Conservation (phyloP, 2,113 vertebrate species). For the Cynocephalus volans region DNA sequence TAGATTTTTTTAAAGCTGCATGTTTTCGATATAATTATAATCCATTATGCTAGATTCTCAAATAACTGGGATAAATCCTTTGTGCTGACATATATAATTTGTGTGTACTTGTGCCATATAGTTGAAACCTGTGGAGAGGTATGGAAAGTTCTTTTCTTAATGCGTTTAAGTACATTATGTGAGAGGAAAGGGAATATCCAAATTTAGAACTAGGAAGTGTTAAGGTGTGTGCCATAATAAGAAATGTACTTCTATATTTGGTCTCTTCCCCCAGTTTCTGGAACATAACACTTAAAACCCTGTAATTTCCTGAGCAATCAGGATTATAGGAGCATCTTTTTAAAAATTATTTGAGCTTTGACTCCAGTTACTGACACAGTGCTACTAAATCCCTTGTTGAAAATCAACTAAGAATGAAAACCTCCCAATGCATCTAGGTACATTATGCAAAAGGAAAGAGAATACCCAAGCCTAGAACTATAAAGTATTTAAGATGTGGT, state of each 20-base stretch:
- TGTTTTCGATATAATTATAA: not conserved
- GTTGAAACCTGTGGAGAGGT: too few species aligned
- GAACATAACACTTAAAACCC: too few species aligned
- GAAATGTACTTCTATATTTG: too few species aligned
- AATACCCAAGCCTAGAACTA: rapidly evolving
- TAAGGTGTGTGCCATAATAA: too few species aligned
- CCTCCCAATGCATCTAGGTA: not conserved
- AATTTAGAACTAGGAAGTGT: too few species aligned
- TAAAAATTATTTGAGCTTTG: too few species aligned
- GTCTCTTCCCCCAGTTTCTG: too few species aligned
- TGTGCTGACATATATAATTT: not conserved
- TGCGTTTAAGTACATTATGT: not conserved
- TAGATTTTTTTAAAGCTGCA: too few species aligned
- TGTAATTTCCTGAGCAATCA: too few species aligned
- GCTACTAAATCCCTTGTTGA: not conserved
- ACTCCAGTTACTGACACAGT: not conserved
- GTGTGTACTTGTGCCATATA: not conserved
- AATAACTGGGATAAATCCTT: not conserved
- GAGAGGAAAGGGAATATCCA: not conserved
- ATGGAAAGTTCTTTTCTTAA: not conserved
- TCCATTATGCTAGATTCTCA: not conserved
- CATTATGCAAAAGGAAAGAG: not conserved
- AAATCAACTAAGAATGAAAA: not conserved
- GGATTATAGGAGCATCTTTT: not conserved
- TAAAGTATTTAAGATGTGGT: not conserved